Evolutionary conservation across 2,113 vertebrate species (phyloP).

Genomic region (Cercocebus atys): DNA sequence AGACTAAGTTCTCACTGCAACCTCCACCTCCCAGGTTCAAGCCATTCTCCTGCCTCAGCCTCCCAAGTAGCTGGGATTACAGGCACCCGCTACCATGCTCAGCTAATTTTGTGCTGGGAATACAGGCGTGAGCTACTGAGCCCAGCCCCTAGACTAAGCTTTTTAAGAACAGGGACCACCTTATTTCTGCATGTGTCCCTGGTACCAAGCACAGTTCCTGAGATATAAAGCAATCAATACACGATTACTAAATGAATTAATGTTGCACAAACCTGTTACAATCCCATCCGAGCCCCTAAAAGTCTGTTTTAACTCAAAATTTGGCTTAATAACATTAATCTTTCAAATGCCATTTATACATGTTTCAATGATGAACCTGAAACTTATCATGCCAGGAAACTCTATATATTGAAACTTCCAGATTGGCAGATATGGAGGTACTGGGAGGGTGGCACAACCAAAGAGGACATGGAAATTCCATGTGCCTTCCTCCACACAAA

Average conservation of each 20-base stretch:
- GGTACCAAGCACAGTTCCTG: background rate
- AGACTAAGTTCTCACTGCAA: background rate
- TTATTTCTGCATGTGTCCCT: background rate
- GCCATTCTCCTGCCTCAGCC: too few relatives aligned
- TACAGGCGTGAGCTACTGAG: too few relatives aligned
- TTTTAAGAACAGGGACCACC: background rate
- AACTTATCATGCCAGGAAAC: background rate
- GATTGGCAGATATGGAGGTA: background rate
- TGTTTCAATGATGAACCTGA: conserved; percentile 4
- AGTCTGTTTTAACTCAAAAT: conserved; percentile 1
- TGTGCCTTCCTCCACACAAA: background rate
- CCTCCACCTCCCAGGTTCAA: too few relatives aligned
- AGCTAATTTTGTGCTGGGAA: too few relatives aligned
- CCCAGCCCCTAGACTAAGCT: background rate
- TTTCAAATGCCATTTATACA: conserved; percentile 6
- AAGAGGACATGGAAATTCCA: background rate
- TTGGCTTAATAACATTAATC: background rate
- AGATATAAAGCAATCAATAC: conserved; percentile 29
- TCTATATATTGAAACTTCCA: background rate
- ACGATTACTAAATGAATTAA: conserved; percentile 22
- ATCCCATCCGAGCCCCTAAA: background rate
- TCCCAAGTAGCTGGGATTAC: too few relatives aligned
- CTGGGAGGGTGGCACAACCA: background rate
- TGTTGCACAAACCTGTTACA: background rate
- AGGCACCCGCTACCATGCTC: too few relatives aligned